Base-by-base conservation (phyloP, 2,888 invertebrate species). In the Eurois occulta region DNA sequence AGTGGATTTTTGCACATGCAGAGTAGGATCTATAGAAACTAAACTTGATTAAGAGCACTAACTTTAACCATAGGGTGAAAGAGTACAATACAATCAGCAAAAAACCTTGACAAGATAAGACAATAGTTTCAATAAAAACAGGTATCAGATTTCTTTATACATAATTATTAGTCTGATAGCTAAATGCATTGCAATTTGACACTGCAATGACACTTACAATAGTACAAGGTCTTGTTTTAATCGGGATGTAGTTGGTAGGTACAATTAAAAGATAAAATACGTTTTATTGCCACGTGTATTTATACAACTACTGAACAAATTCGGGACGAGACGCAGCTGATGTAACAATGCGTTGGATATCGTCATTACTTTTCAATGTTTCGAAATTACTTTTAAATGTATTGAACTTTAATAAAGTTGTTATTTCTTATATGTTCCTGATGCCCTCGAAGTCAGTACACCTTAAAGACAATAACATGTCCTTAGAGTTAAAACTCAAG, bases 281-380 rank as follows among this genome's bases (percentile, higher is more conserved):
- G 43, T 73, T 86, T 72, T 76, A 78, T 71, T 66, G 41, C 62
- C 58, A 79, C 58, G 38, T 66, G 68, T 75, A 77, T 78, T 72
- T 74, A 77, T 73, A 72, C n/a, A n/a, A n/a, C n/a, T 16, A 62
- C n/a, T 76, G 38, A 73, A 75, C 65, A 58, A 81, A 72, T 77
- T 84, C 43, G 32, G 64, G 62, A 64, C 75, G 35, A 70, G 72
- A 75, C 69, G 55, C 77, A 76, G 78, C 85, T 88, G 89, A 87
- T 88, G 89, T 76, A 87, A 87, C 76, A 78, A 70, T 41, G 43
- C 68, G 35, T 24, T 67, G 64, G n/a, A 67, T 76, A 58, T 55
- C 74, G 64, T 88, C 82, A 88, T 32, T 38, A 38, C 35, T 13
- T 35, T 46, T 38, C 21, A 46, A 62, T 6, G 41, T 67, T 52